These are phyloP conservation scores for Clarias pachynema DNA, from an alignment of 2,797 vertebrate species.

Conservation along the genomic window DNA sequence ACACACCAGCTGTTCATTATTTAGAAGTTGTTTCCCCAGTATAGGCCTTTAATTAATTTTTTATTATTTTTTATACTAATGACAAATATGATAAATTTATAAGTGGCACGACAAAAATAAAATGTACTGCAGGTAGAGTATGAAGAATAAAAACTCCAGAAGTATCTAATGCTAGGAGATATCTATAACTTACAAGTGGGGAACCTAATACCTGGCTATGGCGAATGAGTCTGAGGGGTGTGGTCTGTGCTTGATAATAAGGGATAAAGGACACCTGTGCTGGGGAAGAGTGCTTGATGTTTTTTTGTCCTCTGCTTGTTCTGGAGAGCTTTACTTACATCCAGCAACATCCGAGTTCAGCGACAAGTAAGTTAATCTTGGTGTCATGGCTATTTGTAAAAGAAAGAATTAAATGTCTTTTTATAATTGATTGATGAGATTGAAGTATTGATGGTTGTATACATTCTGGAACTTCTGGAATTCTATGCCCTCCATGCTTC, in stretches of 20 bases:
- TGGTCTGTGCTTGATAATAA: not conserved
- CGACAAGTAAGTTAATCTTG: not conserved
- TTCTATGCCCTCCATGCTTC: not conserved
- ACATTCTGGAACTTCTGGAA: too few species aligned
- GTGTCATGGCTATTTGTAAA: not conserved
- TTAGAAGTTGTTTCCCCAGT: not conserved
- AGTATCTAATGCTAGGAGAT: not conserved
- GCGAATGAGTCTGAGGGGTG: conserved; percentile 9
- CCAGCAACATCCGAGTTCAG: not conserved
- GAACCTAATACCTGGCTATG: conserved; percentile 1
- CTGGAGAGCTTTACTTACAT: not conserved
- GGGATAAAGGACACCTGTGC: conserved; percentile 22
- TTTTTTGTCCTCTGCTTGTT: not conserved
- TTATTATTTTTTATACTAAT: not conserved
- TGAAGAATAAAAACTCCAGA: not conserved
- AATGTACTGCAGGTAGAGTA: not conserved
- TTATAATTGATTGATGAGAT: too few species aligned
- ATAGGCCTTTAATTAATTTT: not conserved
- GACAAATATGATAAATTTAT: not conserved
- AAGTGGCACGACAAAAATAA: not conserved
- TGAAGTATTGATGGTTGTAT: too few species aligned
- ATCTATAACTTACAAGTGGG: not conserved
- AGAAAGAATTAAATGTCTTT: not conserved
- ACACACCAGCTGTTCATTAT: not conserved
- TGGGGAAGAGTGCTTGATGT: not conserved